phyloP scores from a whole-genome alignment of 2,113 vertebrate genomes.

The Genyomyrus donnyi region DNA sequence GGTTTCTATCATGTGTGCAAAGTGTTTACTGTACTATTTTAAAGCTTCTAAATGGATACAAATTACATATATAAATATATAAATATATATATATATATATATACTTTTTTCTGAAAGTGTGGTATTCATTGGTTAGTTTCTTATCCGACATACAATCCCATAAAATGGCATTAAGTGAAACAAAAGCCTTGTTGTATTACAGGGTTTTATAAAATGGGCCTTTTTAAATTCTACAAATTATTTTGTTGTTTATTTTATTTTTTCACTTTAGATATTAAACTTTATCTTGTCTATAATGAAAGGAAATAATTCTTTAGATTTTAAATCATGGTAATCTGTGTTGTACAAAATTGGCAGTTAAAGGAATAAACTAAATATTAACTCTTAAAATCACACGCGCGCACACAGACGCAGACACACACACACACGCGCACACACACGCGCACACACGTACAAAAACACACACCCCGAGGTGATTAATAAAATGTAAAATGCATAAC shows the following conservation, averaged over 20 bases:
- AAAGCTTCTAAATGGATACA: conserved; percentile 92
- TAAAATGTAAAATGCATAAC: conserved; percentile 52
- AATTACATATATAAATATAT: conserved; percentile 69
- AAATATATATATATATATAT: conserved; percentile 67
- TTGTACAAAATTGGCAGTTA: conserved; percentile 50
- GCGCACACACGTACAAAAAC: conserved; percentile 3
- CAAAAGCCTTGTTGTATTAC: conserved; percentile 43
- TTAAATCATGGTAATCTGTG: conserved; percentile 52
- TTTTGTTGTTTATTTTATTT: conserved; percentile 47
- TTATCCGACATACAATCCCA: conserved; percentile 52
- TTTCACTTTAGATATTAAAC: conserved; percentile 43
- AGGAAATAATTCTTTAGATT: conserved; percentile 44
- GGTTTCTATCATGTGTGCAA: conserved; percentile 99
- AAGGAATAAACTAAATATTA: conserved; percentile 44
- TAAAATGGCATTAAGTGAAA: conserved; percentile 55
- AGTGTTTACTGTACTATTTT: conserved; percentile 99
- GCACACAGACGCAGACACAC: conserved; percentile 24
- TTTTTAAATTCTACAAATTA: conserved; percentile 36
- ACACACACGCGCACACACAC: conserved; percentile 20
- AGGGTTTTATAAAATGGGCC: conserved; percentile 26
- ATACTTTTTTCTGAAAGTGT: conserved; percentile 87
- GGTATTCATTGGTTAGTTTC: conserved; percentile 70
- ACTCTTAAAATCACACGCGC: conserved; percentile 18
- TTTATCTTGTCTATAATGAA: conserved; percentile 49
- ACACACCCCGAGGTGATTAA: conserved; percentile 49